Evolutionary conservation across 1,140 invertebrate genomes (phyloP).

Genomic region (Bombus affinis): DNA sequence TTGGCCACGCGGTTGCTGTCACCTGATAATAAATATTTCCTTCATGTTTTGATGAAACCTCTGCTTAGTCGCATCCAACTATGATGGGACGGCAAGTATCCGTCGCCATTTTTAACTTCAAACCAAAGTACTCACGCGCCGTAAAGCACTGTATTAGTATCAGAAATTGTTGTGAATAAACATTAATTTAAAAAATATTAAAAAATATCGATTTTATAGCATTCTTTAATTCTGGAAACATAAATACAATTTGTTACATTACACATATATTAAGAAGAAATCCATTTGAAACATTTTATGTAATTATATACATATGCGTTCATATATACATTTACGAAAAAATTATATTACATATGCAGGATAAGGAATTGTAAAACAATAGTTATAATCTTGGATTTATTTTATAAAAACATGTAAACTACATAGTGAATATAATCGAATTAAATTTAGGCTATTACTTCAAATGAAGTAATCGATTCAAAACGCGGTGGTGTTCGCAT

Average conservation of each 20-base stretch:
- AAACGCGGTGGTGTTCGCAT: slow-evolving; percentile 50
- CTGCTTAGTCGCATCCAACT: slow-evolving; percentile 20
- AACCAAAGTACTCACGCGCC: slow-evolving; percentile 28
- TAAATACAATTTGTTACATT: not conserved
- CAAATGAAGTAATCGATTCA: not conserved
- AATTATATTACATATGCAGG: not conserved
- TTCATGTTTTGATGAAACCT: slow-evolving; percentile 62
- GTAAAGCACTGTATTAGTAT: slow-evolving; percentile 7
- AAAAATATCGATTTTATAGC: not conserved
- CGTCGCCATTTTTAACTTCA: slow-evolving; percentile 70
- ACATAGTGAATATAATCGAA: slow-evolving; percentile 70
- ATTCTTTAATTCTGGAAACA: not conserved
- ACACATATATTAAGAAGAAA: not conserved
- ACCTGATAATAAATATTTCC: slow-evolving; percentile 53
- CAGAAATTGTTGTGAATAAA: not conserved
- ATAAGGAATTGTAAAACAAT: slow-evolving; percentile 1
- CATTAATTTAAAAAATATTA: not conserved
- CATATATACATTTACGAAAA: not conserved
- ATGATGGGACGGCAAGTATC: slow-evolving; percentile 25
- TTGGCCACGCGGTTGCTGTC: slow-evolving; percentile 65
- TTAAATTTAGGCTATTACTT: slow-evolving; percentile 71
- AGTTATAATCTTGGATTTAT: slow-evolving; percentile 67
- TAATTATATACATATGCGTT: not conserved
- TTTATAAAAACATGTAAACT: slow-evolving; percentile 79
- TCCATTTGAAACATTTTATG: not conserved